Evolutionary conservation across 1,140 invertebrate species (phyloP).

Genomic region (Euborellia annulipes): DNA sequence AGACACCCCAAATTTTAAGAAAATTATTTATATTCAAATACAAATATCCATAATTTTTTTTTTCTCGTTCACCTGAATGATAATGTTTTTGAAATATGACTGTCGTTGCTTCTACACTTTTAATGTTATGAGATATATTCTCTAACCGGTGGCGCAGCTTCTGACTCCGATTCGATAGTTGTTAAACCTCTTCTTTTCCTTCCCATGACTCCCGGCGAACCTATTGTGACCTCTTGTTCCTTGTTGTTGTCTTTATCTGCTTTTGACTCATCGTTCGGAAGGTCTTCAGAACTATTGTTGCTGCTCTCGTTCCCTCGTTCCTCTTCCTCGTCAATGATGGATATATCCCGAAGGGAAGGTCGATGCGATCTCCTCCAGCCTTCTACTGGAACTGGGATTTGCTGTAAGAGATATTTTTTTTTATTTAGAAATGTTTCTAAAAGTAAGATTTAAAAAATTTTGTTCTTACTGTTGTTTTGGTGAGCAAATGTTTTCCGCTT

Average conservation of each 20-base stretch:
- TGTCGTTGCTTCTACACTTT: too few species aligned
- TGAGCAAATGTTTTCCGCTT: conserved; percentile 27
- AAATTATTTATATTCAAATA: too few species aligned
- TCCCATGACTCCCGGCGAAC: conserved; percentile 12
- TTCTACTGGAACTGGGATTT: conserved; percentile 36
- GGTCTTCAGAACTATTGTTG: too few species aligned
- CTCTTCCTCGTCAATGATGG: conserved; percentile 60
- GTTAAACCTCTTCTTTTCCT: too few species aligned
- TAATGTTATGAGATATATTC: too few species aligned
- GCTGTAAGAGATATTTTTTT: conserved; percentile 48
- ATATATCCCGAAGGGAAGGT: conserved; percentile 65
- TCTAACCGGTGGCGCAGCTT: too few species aligned
- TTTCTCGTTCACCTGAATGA: too few species aligned
- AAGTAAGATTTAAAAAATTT: too few species aligned
- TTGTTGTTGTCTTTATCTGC: conserved; percentile 20
- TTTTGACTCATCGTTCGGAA: conserved; percentile 25
- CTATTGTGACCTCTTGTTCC: conserved; percentile 1
- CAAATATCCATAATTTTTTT: too few species aligned
- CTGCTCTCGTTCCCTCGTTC: conserved; percentile 32
- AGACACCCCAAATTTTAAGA: too few species aligned
- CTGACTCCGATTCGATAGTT: too few species aligned
- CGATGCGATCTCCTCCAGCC: conserved; percentile 56
- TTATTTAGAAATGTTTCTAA: conserved; percentile 26
- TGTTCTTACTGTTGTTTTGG: conserved; percentile 7
- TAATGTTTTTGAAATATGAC: too few species aligned